Percentiles rank a stretch among this genome's conserved stretches.
Conservation (phyloP, 2,113 vertebrate species). For the Corapipo altera region DNA sequence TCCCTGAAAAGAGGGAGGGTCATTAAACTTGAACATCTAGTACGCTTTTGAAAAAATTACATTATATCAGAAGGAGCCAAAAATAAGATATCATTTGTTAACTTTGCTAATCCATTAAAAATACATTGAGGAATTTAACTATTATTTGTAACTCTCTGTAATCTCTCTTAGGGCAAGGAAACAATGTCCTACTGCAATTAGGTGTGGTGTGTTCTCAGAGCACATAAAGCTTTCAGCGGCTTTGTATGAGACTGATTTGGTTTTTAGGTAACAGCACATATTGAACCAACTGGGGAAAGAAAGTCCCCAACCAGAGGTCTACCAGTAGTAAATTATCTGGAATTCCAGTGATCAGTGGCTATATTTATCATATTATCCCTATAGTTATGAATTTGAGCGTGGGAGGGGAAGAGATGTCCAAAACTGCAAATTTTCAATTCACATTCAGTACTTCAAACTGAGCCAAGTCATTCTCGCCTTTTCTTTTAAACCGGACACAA, state of each 20-base stretch:
- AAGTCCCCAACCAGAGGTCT: constrained; percentile 1
- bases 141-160: constrained; percentile 62
- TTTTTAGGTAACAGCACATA: constrained; percentile 57
- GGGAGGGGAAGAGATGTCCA: background rate
- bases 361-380: constrained; percentile 40
- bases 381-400: background rate
- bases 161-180: constrained; percentile 63
- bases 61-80: constrained; percentile 72
- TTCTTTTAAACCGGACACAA: background rate
- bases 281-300: constrained; percentile 5
- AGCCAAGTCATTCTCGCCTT: background rate
- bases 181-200: constrained; percentile 68
- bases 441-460: background rate
- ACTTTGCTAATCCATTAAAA: constrained; percentile 76
- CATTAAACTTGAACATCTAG: constrained; percentile 60
- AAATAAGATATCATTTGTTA: constrained; percentile 73
- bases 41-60: constrained; percentile 66
- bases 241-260: constrained; percentile 51
- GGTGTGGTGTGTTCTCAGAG: constrained; percentile 66
- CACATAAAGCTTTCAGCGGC: constrained; percentile 71
- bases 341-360: background rate
- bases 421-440: background rate
- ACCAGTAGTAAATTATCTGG: constrained; percentile 3
- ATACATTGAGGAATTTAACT: constrained; percentile 61
- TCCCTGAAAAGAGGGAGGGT: constrained; percentile 63